Evolutionary conservation across 2,113 vertebrate species (phyloP).

Genomic region (Leucopternis melanops): DNA sequence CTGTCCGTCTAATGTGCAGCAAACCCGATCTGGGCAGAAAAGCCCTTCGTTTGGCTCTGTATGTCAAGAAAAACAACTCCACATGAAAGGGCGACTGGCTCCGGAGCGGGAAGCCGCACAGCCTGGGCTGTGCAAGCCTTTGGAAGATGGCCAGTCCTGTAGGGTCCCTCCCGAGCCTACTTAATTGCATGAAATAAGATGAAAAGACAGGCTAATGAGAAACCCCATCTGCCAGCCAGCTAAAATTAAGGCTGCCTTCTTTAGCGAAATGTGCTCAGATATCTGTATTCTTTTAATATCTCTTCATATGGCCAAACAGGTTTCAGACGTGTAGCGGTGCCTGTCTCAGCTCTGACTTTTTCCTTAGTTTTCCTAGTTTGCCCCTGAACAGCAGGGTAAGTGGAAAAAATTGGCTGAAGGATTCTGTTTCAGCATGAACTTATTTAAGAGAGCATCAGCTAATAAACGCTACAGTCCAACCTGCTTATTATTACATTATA

Average conservation of each 20-base stretch:
- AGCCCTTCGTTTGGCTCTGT: rapidly evolving
- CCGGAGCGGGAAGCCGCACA: rapidly evolving
- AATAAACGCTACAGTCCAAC: not conserved
- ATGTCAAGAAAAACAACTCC: not conserved
- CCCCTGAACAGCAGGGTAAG: constrained; percentile 6
- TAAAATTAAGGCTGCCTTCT: constrained; percentile 36
- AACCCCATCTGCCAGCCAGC: constrained; percentile 49
- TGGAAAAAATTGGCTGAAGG: constrained; percentile 32
- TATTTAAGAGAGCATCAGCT: constrained; percentile 28
- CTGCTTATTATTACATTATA: constrained; percentile 22
- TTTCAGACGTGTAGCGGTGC: not conserved
- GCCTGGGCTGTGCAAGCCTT: not conserved
- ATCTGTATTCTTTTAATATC: not conserved
- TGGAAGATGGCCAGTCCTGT: not conserved
- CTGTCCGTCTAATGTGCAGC: rapidly evolving
- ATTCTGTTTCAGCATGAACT: constrained; percentile 20
- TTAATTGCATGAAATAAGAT: constrained; percentile 54
- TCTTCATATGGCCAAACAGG: not conserved
- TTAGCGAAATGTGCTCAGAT: not conserved
- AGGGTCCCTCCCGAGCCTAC: constrained; percentile 7
- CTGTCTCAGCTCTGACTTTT: not conserved
- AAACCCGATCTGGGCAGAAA: rapidly evolving
- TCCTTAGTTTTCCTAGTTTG: not conserved
- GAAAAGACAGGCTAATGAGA: constrained; percentile 57
- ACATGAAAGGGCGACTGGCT: rapidly evolving